A percentile compares a stretch with the other conserved stretches of the same genome.
phyloP scores from a whole-genome alignment of 2,888 invertebrate genomes.

The Caenorhabditis angaria region DNA sequence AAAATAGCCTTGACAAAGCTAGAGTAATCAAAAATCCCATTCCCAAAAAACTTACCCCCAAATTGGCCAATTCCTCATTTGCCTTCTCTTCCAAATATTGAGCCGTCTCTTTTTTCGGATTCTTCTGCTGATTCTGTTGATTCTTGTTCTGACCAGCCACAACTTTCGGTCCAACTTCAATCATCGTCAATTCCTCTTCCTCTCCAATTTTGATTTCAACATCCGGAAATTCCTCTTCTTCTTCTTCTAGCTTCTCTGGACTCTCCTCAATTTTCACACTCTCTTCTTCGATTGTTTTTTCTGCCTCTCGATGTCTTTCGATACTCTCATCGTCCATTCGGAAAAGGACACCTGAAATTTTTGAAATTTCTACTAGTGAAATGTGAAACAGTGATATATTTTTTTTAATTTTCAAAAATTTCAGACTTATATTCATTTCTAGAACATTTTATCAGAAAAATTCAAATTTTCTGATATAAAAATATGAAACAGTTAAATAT shows the following conservation, averaged over 20 bases:
- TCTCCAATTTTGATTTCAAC: constrained; percentile 70
- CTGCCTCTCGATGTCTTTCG: constrained; percentile 76
- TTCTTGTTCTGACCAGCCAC: not conserved
- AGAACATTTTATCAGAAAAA: too few species aligned
- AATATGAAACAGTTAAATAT: too few species aligned
- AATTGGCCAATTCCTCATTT: constrained; percentile 22
- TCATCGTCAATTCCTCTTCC: constrained; percentile 30
- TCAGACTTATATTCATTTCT: too few species aligned
- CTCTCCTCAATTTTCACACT: constrained; percentile 53
- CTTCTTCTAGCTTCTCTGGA: constrained; percentile 71
- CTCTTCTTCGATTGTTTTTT: constrained; percentile 55
- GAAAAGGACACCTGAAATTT: constrained; percentile 90
- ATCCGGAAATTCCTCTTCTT: constrained; percentile 73
- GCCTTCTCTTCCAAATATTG: constrained; percentile 48
- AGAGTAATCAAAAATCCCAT: not conserved
- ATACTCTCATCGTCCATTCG: constrained; percentile 89
- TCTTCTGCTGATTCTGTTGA: constrained; percentile 16
- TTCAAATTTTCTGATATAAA: too few species aligned
- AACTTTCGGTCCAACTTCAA: constrained; percentile 39
- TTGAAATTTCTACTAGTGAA: too few species aligned
- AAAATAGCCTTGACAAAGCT: too few species aligned
- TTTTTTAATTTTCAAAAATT: too few species aligned
- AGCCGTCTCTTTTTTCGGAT: constrained; percentile 29
- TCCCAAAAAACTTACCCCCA: not conserved
- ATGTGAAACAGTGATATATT: too few species aligned